phyloP scores from a whole-genome alignment of 2,888 invertebrate species.

The Eueremaeus valkanovi region DNA sequence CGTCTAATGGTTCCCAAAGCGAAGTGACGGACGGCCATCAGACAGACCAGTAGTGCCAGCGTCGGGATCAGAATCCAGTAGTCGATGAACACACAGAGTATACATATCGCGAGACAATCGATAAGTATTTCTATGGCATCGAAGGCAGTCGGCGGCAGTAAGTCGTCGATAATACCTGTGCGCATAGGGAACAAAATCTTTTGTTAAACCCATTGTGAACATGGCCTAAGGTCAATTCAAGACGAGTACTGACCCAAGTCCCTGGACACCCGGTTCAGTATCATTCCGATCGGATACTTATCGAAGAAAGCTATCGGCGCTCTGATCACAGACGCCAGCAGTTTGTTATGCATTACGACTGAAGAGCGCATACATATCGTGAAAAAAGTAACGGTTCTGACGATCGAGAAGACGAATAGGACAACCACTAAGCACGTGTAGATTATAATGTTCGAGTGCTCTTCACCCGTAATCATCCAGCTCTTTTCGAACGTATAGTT shows the following conservation, averaged over 20 bases:
- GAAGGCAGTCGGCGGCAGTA: constrained; percentile 53
- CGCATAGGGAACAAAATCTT: neutral
- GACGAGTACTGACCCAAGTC: constrained; percentile 50
- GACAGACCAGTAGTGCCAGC: constrained; percentile 64
- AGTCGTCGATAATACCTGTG: constrained; percentile 52
- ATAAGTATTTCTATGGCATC: constrained; percentile 56
- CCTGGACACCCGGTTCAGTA: constrained; percentile 53
- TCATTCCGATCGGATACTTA: constrained; percentile 55
- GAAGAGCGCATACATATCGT: constrained; percentile 47
- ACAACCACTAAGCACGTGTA: constrained; percentile 41
- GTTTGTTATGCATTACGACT: constrained; percentile 46
- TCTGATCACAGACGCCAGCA: constrained; percentile 52
- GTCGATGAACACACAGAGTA: constrained; percentile 55
- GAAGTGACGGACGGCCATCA: constrained; percentile 69
- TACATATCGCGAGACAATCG: constrained; percentile 58
- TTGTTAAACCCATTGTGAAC: neutral
- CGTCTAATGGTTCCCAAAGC: constrained; percentile 75
- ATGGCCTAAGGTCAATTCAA: neutral
- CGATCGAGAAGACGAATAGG: constrained; percentile 44
- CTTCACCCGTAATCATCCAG: constrained; percentile 7
- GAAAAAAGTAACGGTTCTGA: constrained; percentile 45
- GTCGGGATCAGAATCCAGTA: constrained; percentile 61
- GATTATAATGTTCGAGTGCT: constrained; percentile 32
- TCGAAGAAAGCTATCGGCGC: constrained; percentile 53
- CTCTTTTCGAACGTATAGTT: constrained; percentile 9